Base-by-base conservation (phyloP, 92 coral and sea anemone genomes). In the Chrysogorgia sp. region DNA sequence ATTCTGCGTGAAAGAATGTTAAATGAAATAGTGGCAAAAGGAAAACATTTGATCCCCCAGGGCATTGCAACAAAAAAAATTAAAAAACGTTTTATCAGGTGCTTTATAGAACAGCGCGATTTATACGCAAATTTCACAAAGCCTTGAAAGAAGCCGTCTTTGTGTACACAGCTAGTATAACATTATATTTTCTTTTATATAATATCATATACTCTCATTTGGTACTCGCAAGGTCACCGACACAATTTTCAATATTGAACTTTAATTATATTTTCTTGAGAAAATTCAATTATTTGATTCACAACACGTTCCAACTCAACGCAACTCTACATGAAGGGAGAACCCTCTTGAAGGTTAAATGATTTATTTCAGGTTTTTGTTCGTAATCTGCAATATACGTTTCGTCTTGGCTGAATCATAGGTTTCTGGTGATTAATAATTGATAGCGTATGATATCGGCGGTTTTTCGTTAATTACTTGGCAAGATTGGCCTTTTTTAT, bases 101-200 rank as follows among this genome's bases (percentile, higher is more conserved):
- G 43, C 12, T 37, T 37, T 37, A 37, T 5, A 5, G 12, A 12
- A 37, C 12, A 37, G 43, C 43, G 43, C 43, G 6, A 37, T 37
- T 12, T 37, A 37, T 37, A 4, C n/a, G 15, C 53, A 69, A 69
- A 69, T 26, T 69, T 45, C 61, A 45, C 76, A 69, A 69, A 69
- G 48, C 45, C 25, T 69, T 35, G 23, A 24, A 35, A 28, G 41
- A 69, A 56, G 76, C 34, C 25, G 60, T 28, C n/a, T 47, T n/a
- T 69, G 76, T 69, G 60, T 45, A 60, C 19, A 10, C 76, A 69
- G 76, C 76, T 69, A 48, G 21, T 57, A 37, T 45, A 69, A 69
- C 55, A 69, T 45, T 49, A 14, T 23, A 9, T 6, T 47, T 47
- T 6, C 53, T 7, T 4, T 4, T 37, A 2, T n/a, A n/a, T 47